Evolutionary conservation across 1,140 invertebrate genomes (phyloP).

Genomic region (Glossosoma conforme): DNA sequence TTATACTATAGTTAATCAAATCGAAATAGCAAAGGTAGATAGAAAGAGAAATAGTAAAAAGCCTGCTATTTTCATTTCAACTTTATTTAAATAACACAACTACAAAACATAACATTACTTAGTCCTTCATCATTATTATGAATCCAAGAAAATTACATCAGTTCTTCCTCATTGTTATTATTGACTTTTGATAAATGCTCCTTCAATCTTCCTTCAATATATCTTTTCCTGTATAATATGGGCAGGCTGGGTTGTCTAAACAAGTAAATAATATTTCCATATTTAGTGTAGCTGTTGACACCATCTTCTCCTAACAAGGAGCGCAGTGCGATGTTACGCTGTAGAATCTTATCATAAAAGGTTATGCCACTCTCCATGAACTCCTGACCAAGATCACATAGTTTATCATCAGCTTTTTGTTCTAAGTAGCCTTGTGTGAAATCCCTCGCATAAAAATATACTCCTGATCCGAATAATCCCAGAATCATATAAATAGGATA

Average conservation of each 20-base stretch:
- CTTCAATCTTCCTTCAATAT: slow-evolving; percentile 47
- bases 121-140: no score
- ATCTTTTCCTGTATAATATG: slow-evolving; percentile 57
- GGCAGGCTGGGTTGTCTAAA: slow-evolving; percentile 59
- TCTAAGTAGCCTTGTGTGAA: slow-evolving; percentile 57
- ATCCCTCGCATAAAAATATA: slow-evolving; percentile 63
- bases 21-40: no score
- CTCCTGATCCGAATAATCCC: slow-evolving; percentile 51
- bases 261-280: slow-evolving; percentile 65
- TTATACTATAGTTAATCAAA: no score
- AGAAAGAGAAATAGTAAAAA: no score
- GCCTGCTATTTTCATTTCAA: no score
- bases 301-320: slow-evolving; percentile 57
- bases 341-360: slow-evolving; percentile 67
- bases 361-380: slow-evolving; percentile 68
- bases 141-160: no score
- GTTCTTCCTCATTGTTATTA: no score
- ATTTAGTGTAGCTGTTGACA: slow-evolving; percentile 53
- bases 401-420: slow-evolving; percentile 53
- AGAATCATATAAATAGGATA: slow-evolving; percentile 53
- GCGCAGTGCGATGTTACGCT: slow-evolving; percentile 67
- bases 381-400: slow-evolving; percentile 54
- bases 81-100: no score
- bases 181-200: no score
- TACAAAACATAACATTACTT: no score